Percentiles rank a stretch among this genome's conserved stretches.
These are phyloP conservation scores for Macrosiphum euphorbiae DNA, from an alignment of 2,888 invertebrate species.

Conservation along the genomic window DNA sequence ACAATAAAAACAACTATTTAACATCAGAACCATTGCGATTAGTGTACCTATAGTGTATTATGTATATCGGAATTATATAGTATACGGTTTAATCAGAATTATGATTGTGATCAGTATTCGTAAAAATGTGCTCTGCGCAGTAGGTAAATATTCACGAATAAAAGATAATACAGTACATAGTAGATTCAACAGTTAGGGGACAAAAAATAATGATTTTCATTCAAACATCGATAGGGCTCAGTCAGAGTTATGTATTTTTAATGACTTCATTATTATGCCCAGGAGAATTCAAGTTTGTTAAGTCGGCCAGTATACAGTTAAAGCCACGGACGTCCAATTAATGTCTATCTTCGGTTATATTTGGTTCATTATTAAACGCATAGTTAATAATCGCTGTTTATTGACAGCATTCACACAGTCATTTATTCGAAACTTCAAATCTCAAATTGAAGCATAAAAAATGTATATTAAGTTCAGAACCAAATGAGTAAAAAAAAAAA, in stretches of 20 bases:
- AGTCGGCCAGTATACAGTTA: not conserved
- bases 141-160: not conserved
- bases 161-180: not conserved
- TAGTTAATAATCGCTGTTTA: not conserved
- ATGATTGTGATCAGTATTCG: not conserved
- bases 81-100: too few species aligned
- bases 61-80: too few species aligned
- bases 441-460: not conserved
- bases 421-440: not conserved
- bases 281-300: not conserved
- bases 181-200: not conserved
- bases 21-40: too few species aligned
- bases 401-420: not conserved
- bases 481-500: not conserved
- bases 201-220: slow-evolving; percentile 26
- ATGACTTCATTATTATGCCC: not conserved
- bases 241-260: slow-evolving; percentile 17
- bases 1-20: too few species aligned
- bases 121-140: not conserved
- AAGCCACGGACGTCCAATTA: slow-evolving; percentile 32
- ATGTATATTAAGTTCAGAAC: not conserved
- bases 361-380: slow-evolving; percentile 9
- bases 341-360: not conserved
- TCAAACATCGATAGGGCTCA: too few species aligned
- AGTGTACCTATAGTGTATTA: too few species aligned